A percentile compares a stretch with the other conserved stretches of the same genome.
Evolutionary conservation across 1,140 invertebrate genomes (phyloP).

Genomic region (Solenopsis invicta): DNA sequence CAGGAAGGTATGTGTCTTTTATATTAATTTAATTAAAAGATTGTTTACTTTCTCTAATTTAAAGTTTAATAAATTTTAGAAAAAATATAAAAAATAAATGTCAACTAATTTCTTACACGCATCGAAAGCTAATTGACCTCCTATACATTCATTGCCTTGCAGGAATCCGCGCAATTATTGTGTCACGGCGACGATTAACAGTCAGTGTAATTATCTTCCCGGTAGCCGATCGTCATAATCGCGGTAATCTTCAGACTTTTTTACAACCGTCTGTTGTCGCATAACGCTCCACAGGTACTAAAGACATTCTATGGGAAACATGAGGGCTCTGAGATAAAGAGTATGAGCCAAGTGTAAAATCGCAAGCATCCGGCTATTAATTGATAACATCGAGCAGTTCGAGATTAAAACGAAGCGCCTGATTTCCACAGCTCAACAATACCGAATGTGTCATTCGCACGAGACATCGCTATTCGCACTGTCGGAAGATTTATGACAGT

Average conservation of each 20-base stretch:
- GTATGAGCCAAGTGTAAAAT: constrained; percentile 9
- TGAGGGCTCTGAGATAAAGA: constrained; percentile 7
- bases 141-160: background rate
- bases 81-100: background rate
- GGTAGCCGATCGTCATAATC: constrained; percentile 43
- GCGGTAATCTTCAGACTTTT: constrained; percentile 37
- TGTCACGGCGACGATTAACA: constrained; percentile 41
- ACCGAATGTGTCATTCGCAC: background rate
- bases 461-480: background rate
- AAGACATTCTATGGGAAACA: constrained; percentile 1
- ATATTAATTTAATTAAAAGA: background rate
- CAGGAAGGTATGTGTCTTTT: too few species aligned
- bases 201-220: constrained; percentile 31
- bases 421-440: constrained; percentile 11
- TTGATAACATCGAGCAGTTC: constrained; percentile 36
- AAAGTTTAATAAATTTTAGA: background rate
- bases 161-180: constrained; percentile 26
- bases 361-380: constrained; percentile 14
- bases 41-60: background rate
- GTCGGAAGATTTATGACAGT: background rate
- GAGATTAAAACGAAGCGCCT: constrained; percentile 18
- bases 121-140: background rate
- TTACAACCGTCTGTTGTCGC: background rate
- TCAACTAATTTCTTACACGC: background rate
- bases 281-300: background rate